phyloP scores from a whole-genome alignment of 1,140 invertebrate genomes.

The Whitmania pigra region DNA sequence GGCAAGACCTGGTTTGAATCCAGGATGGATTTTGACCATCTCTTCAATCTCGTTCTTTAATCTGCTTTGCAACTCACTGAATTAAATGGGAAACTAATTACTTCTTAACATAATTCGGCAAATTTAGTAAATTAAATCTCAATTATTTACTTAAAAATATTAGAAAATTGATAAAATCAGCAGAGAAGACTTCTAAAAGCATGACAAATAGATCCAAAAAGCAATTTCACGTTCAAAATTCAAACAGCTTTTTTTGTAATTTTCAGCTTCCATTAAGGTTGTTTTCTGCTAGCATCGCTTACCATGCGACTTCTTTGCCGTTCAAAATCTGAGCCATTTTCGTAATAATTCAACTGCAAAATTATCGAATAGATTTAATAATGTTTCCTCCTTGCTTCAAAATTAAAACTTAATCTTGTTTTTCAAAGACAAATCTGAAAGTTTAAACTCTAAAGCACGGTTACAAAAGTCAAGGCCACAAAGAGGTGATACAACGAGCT shows the following conservation, averaged over 20 bases:
- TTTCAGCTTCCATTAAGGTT: not conserved
- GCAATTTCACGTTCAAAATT: not conserved
- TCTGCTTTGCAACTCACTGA: constrained; percentile 60
- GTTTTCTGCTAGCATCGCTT: constrained; percentile 31
- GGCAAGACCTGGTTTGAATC: constrained; percentile 58
- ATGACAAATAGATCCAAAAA: not conserved
- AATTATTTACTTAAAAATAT: not conserved
- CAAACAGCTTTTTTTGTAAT: not conserved
- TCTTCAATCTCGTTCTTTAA: constrained; percentile 54
- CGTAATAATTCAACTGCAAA: constrained; percentile 27
- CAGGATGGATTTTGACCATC: constrained; percentile 49
- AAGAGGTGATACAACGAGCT: too few species aligned
- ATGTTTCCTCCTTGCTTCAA: not conserved
- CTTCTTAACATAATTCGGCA: constrained; percentile 6
- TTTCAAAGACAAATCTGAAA: not conserved
- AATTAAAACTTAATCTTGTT: not conserved
- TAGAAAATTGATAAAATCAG: constrained; percentile 5
- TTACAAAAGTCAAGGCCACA: too few species aligned
- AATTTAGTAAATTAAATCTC: not conserved
- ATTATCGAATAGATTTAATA: not conserved
- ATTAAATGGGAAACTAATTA: constrained; percentile 27
- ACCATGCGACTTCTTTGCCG: constrained; percentile 53
- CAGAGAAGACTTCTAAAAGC: not conserved
- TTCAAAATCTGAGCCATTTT: constrained; percentile 48
- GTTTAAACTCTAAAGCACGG: not conserved